Evolutionary conservation across 2,113 vertebrate species (phyloP).

Genomic region (Elanus axillaris): DNA sequence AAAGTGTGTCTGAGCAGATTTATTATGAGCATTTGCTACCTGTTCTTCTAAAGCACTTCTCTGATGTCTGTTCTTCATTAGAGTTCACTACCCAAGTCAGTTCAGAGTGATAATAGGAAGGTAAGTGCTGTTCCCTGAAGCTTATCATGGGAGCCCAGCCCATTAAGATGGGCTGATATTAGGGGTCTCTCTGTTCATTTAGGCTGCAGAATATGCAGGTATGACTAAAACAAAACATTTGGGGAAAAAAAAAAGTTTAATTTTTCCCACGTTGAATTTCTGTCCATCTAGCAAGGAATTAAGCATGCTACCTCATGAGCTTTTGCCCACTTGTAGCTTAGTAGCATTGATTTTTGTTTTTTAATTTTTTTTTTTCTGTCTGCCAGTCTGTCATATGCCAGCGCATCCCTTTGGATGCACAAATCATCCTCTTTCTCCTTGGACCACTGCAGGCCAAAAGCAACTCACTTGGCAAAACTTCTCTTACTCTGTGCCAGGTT

Average conservation of each 20-base stretch:
- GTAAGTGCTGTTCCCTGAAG: not conserved
- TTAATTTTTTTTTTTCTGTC: not conserved
- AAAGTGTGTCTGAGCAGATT: conserved; percentile 36
- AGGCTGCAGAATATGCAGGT: not conserved
- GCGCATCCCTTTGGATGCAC: not conserved
- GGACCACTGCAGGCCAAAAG: not conserved
- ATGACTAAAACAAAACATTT: not conserved
- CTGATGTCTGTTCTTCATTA: not conserved
- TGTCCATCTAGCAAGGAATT: not conserved
- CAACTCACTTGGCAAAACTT: not conserved
- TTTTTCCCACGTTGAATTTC: not conserved
- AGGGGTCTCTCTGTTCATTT: not conserved
- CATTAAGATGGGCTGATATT: not conserved
- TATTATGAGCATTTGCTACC: conserved; percentile 19
- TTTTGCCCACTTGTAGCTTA: not conserved
- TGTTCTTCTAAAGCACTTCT: not conserved
- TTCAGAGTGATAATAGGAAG: not conserved
- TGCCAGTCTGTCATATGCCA: not conserved
- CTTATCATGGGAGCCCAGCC: not conserved
- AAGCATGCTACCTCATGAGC: not conserved
- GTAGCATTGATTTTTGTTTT: not conserved
- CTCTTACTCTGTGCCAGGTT: not conserved
- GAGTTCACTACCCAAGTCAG: not conserved
- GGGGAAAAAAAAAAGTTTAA: accelerated
- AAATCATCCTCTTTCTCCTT: not conserved